Base-by-base conservation (phyloP, 2,888 invertebrate genomes). In the Sphaerophoria rueppellii region DNA sequence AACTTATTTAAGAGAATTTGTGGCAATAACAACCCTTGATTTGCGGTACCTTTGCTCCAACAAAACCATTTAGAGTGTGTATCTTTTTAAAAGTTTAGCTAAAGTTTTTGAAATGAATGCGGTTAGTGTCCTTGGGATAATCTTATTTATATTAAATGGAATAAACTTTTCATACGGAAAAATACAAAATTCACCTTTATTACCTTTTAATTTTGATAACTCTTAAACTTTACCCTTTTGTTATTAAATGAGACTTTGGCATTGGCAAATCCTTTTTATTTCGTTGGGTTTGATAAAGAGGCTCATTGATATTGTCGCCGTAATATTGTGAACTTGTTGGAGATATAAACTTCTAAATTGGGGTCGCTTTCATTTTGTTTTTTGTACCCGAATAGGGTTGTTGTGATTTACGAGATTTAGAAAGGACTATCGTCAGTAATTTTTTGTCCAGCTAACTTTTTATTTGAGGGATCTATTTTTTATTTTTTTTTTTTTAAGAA, bases 1-100 rank as follows among this genome's bases (percentile, higher is more conserved):
- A 14, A 40, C 40, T 54, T 52, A 67, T 54, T 52, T 67, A 67
- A 54, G 67, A 67, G 67, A 67, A 54, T 67, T 67, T 67, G 67
- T 67, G 67, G 67, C 54, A 54, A 52, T 54, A 43, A 54, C 32
- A 67, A 67, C n/a, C 67, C 54, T 14, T 54, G 67, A 67, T 67
- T 54, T 67, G 67, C 54, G 67, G 54, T 40, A 32, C 24, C 52
- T 40, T 9, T 16, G 6, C 50, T 50, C 7, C 16, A 0, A 5
- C 16, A 50, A 16, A 50, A 9, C 6, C 50, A 58, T 67, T 67
- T 40, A n/a, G 24, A 67, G 34, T 52, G 35, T 24, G 6, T 40
- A 24, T 34, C 9, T 4, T 58, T 58, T 24, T 24, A 24, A 24
- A 24, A 14, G 24, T 55, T 7, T 52, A 40, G 4, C 4, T 32